Percentiles rank a stretch among this genome's conserved stretches.
phyloP scores from a whole-genome alignment of 2,113 vertebrate genomes.

The Sporophila hypoxantha region DNA sequence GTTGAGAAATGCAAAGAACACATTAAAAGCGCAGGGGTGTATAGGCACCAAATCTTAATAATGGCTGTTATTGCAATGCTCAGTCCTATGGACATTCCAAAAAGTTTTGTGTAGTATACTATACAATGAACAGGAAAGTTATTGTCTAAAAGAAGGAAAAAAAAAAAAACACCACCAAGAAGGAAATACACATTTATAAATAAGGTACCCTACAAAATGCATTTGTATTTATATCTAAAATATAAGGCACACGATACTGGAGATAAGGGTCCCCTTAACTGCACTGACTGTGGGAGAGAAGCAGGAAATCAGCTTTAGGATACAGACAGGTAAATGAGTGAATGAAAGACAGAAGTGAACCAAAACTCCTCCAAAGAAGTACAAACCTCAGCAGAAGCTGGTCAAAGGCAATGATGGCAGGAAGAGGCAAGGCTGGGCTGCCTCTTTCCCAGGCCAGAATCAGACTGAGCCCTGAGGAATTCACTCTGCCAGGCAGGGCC shows the following conservation, averaged over 20 bases:
- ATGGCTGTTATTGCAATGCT: neutral
- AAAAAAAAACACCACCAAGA: fast-evolving
- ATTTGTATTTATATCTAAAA: neutral
- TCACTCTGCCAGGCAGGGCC: neutral
- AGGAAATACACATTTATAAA: neutral
- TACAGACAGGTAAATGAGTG: neutral
- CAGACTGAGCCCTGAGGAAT: neutral
- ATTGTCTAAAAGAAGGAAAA: neutral
- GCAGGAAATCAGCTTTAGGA: neutral
- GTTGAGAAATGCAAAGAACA: neutral
- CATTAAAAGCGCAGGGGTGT: neutral
- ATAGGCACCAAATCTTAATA: neutral
- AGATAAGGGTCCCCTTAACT: neutral
- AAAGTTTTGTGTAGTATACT: neutral
- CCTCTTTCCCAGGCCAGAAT: neutral
- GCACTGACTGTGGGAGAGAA: neutral
- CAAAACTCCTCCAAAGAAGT: neutral
- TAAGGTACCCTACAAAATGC: neutral
- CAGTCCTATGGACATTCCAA: neutral
- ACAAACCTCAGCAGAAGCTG: neutral
- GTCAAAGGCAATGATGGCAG: neutral
- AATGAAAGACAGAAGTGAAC: neutral
- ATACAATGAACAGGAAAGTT: neutral
- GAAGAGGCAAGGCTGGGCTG: neutral
- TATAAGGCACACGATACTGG: neutral